These are phyloP conservation scores for Euwallacea fornicatus DNA, from an alignment of 1,140 invertebrate genomes.

Conservation along the genomic window DNA sequence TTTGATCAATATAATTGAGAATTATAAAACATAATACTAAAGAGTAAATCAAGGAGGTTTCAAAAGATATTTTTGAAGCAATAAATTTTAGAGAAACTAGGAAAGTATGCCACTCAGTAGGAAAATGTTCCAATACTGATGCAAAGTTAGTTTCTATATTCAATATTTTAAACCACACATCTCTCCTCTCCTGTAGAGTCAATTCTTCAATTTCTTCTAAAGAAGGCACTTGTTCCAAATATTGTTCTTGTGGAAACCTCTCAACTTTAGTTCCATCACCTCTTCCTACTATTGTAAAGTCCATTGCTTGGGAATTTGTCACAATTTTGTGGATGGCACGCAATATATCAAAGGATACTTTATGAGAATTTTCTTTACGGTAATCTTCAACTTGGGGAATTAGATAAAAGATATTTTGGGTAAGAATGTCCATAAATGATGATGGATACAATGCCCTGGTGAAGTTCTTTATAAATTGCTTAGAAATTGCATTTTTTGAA, in stretches of 20 bases:
- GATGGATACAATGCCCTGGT: conserved; percentile 61
- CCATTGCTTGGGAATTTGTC: conserved; percentile 39
- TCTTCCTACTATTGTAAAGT: conserved; percentile 53
- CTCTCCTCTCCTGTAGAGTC: conserved; percentile 43
- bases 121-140: conserved; percentile 57
- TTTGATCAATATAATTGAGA: conserved; percentile 63
- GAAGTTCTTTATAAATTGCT: conserved; percentile 67
- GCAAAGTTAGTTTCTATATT: conserved; percentile 48
- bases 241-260: conserved; percentile 45
- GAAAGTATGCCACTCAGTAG: conserved; percentile 64
- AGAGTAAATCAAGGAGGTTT: conserved; percentile 61
- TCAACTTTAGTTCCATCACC: conserved; percentile 49
- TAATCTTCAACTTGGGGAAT: conserved; percentile 75
- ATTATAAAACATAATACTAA: conserved; percentile 64
- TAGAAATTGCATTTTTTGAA: conserved; percentile 55
- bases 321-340: conserved; percentile 65
- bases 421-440: conserved; percentile 68
- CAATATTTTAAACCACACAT: conserved; percentile 56
- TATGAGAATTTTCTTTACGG: conserved; percentile 60
- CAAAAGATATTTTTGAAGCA: conserved; percentile 58
- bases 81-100: conserved; percentile 68
- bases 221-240: conserved; percentile 49
- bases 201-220: conserved; percentile 52
- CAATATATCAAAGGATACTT: conserved; percentile 65
- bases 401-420: conserved; percentile 66